phyloP scores from a whole-genome alignment of 2,888 invertebrate genomes.

The Achlya flavicornis region DNA sequence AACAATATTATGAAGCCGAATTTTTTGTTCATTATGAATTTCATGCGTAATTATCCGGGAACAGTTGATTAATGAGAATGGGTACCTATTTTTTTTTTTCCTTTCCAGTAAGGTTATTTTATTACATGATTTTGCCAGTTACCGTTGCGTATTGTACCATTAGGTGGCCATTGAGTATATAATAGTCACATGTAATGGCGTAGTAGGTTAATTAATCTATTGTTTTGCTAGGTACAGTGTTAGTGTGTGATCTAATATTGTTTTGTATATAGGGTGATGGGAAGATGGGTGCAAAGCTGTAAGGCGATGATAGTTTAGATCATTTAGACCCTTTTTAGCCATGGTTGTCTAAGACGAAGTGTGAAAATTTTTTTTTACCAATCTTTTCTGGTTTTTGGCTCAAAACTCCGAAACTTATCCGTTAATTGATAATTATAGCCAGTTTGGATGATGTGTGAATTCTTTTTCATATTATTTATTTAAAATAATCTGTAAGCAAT shows the following conservation, averaged over 20 bases:
- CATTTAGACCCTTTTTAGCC: too few species aligned
- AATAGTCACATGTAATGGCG: neutral
- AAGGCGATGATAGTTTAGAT: too few species aligned
- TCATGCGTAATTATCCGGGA: constrained; percentile 16
- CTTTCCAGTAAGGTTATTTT: neutral
- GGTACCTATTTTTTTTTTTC: neutral
- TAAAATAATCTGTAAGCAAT: too few species aligned
- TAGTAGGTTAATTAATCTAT: constrained; percentile 3
- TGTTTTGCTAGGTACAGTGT: neutral
- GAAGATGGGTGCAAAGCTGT: too few species aligned
- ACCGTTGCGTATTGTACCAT: neutral
- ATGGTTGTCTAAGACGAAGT: too few species aligned
- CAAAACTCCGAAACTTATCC: too few species aligned
- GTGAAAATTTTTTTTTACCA: too few species aligned
- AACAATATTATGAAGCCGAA: constrained; percentile 30
- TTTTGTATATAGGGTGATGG: too few species aligned
- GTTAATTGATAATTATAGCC: too few species aligned
- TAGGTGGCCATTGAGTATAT: neutral
- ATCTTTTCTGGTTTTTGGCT: too few species aligned
- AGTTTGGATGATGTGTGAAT: too few species aligned
- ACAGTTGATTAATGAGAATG: constrained; percentile 15
- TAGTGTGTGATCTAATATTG: neutral
- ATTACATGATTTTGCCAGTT: neutral
- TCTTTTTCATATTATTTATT: too few species aligned
- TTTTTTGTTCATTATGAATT: constrained; percentile 35